Conservation (phyloP, 2,888 invertebrate species). For the Apodemia zela region DNA sequence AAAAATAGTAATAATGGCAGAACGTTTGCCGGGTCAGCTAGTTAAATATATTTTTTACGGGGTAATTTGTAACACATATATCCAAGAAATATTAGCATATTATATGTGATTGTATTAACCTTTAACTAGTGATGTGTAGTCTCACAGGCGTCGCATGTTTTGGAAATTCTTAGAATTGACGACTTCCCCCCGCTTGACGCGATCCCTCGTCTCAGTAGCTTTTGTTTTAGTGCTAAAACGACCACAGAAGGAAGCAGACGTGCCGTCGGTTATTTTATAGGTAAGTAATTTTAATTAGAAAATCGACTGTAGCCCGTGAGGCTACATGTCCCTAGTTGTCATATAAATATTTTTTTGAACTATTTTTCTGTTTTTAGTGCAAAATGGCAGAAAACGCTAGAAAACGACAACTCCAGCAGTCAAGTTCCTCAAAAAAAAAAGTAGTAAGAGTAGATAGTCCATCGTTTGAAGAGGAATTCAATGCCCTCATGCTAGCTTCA, state of each 20-base stretch:
- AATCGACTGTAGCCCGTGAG: conserved; percentile 30
- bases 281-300: conserved; percentile 25
- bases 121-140: too few relatives aligned
- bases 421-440: conserved; percentile 26
- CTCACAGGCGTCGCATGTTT: conserved; percentile 1
- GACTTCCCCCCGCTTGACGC: conserved; percentile 29
- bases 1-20: too few relatives aligned
- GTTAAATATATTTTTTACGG: too few relatives aligned
- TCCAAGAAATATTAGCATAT: too few relatives aligned
- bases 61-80: too few relatives aligned
- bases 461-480: conserved; percentile 28
- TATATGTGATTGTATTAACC: too few relatives aligned
- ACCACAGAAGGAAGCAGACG: conserved; percentile 28
- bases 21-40: too few relatives aligned
- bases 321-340: conserved; percentile 27
- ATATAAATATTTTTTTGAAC: conserved; percentile 19
- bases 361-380: conserved; percentile 22
- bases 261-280: conserved; percentile 28
- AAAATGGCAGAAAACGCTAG: conserved; percentile 25
- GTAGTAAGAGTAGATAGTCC: conserved; percentile 25
- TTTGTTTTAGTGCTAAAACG: conserved; percentile 33
- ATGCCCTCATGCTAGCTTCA: conserved; percentile 28
- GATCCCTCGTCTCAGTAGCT: conserved; percentile 32
- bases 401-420: conserved; percentile 22
- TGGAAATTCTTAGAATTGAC: neutral